phyloP scores from a whole-genome alignment of 2,113 vertebrate species.

The Ammospiza nelsoni region DNA sequence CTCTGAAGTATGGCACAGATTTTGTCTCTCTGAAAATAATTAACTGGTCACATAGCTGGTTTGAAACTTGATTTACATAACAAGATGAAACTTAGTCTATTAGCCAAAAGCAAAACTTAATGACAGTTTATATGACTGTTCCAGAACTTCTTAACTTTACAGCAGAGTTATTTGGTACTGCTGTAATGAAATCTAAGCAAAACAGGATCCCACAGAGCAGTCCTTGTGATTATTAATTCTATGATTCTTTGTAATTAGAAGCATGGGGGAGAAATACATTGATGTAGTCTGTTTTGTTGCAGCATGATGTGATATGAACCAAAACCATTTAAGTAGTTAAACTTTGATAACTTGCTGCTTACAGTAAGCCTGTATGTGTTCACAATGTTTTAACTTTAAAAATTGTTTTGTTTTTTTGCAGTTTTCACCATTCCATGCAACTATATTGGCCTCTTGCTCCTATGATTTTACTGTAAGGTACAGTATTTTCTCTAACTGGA shows the following conservation, averaged over 20 bases:
- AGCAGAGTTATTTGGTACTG: neutral
- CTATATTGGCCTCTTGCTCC: slow-evolving; percentile 89
- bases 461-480: slow-evolving; percentile 98
- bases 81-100: slow-evolving; percentile 1
- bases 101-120: neutral
- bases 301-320: neutral
- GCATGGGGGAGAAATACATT: neutral
- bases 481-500: slow-evolving; percentile 19
- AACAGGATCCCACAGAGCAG: neutral
- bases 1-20: neutral
- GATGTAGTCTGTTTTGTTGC: neutral
- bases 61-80: neutral
- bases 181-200: neutral
- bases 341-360: neutral
- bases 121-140: neutral
- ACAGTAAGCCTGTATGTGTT: neutral
- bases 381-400: neutral
- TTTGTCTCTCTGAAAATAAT: neutral
- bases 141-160: slow-evolving; percentile 26
- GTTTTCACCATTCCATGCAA: slow-evolving; percentile 91
- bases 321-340: neutral
- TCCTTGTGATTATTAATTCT: neutral
- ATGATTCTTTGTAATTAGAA: neutral
- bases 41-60: neutral
- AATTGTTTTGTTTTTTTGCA: slow-evolving; percentile 67